Evolutionary conservation across 2,113 vertebrate genomes (phyloP), one percentile per base, ranked within the genome.

Genomic region (Nothobranchius kuhntae): DNA sequence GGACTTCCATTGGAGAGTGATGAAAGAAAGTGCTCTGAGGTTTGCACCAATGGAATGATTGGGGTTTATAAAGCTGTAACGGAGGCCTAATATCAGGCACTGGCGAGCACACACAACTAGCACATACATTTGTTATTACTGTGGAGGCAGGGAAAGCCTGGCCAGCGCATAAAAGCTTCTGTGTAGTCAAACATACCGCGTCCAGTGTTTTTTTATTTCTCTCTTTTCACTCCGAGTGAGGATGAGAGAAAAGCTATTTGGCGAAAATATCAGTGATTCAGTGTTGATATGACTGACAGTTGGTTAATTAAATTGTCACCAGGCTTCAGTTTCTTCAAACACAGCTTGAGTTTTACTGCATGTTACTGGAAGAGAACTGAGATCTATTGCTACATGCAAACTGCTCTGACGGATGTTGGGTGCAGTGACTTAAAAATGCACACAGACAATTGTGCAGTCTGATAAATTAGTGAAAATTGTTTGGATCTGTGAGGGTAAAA

Each of bases 301-400:
- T 63, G 73, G 75, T 78, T 83, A 84, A 87, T 90, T 90, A 83
- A 86, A 86, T 77, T 86, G 78, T 86, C 86, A 83, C 55, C 65
- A 77, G 58, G 75, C 85, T 72, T 71, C 48, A 68, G 6, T 78
- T 86, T 84, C 53, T 67, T 84, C 71, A 77, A 79, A 81, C 52
- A 56, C 40, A 63, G 68, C 73, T 66, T 63, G 53, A 47, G 50
- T 53, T 74, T 14, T 46, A 65, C 64, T 65, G 78, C 68, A 56
- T 62, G 65, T 65, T 62, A 61, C 55, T 71, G 21, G 60, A 60
- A 48, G 67, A 67, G 71, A 75, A 70, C 62, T 62, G 63, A 78
- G 65, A 80, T 80, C 52, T 61, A 6, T 65, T 44, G 35, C 52
- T 36, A 15, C 50, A 57, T 79, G 40, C 53, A 36, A 57, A 64